Percentiles rank a stretch among this genome's conserved stretches.
Evolutionary conservation across 2,888 invertebrate species (phyloP).

Genomic region (Dicranocentrus wangi): DNA sequence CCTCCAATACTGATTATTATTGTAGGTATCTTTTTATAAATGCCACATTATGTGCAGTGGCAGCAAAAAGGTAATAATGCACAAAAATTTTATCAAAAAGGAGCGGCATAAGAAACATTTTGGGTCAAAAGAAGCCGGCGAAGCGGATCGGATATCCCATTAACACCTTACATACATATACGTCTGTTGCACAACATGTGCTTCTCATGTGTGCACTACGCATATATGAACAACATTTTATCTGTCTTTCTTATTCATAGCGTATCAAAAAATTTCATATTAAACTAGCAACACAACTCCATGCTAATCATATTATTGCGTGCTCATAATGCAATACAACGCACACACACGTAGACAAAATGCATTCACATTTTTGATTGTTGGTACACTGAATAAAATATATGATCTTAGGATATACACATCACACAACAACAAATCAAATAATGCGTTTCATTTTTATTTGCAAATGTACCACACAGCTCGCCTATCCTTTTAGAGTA

Average conservation of each 20-base stretch:
- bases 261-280: slow-evolving; percentile 52
- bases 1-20: neutral
- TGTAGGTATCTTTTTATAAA: neutral
- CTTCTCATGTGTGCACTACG: slow-evolving; percentile 25
- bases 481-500: too few species aligned
- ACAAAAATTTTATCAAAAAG: slow-evolving; percentile 40
- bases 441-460: too few species aligned
- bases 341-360: too few species aligned
- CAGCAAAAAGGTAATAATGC: slow-evolving; percentile 51
- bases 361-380: too few species aligned
- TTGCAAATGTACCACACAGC: too few species aligned
- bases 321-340: too few species aligned
- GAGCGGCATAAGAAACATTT: slow-evolving; percentile 58
- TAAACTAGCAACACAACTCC: slow-evolving; percentile 17
- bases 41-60: slow-evolving; percentile 18
- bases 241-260: slow-evolving; percentile 52
- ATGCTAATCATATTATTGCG: too few species aligned
- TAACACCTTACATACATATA: slow-evolving; percentile 51
- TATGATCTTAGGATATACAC: too few species aligned
- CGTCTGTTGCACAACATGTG: slow-evolving; percentile 56
- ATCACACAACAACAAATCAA: too few species aligned
- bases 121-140: slow-evolving; percentile 71
- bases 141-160: slow-evolving; percentile 69
- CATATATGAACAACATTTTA: slow-evolving; percentile 6
- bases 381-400: too few species aligned